Percentiles rank a stretch among this genome's conserved stretches.
These are phyloP conservation scores for Halocynthia roretzi DNA, from an alignment of 23 tunicate species.

Conservation along the genomic window DNA sequence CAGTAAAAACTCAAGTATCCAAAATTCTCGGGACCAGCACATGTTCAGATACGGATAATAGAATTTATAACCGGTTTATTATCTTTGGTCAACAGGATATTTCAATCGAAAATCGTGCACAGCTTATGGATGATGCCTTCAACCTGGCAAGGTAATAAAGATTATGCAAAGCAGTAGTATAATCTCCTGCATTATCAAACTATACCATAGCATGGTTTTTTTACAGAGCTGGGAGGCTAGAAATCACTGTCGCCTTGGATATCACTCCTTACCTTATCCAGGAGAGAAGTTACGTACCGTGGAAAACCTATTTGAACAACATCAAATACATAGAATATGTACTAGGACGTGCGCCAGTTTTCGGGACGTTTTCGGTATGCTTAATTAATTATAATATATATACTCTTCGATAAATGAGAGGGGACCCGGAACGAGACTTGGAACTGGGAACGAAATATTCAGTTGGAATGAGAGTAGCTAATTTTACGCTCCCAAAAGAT, in stretches of 20 bases:
- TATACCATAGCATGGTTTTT: background rate
- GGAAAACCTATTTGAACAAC: constrained; percentile 3
- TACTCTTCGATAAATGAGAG: too few relatives aligned
- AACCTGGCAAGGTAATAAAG: constrained; percentile 8
- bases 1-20: too few relatives aligned
- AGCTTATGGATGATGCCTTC: constrained; percentile 11
- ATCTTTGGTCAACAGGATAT: constrained; percentile 3
- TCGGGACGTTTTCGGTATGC: constrained; percentile 3
- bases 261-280: background rate
- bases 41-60: too few relatives aligned
- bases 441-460: too few relatives aligned
- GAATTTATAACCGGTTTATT: too few relatives aligned
- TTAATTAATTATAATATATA: background rate
- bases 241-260: background rate
- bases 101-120: background rate
- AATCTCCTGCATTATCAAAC: background rate
- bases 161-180: background rate
- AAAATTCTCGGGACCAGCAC: too few relatives aligned
- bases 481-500: too few relatives aligned
- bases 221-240: constrained; percentile 17
- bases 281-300: background rate
- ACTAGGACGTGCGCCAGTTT: constrained; percentile 12
- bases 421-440: too few relatives aligned
- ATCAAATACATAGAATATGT: constrained; percentile 9
- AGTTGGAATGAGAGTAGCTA: too few relatives aligned